These are phyloP conservation scores for Oithona nana DNA, from an alignment of 2,888 invertebrate species.

Conservation along the genomic window DNA sequence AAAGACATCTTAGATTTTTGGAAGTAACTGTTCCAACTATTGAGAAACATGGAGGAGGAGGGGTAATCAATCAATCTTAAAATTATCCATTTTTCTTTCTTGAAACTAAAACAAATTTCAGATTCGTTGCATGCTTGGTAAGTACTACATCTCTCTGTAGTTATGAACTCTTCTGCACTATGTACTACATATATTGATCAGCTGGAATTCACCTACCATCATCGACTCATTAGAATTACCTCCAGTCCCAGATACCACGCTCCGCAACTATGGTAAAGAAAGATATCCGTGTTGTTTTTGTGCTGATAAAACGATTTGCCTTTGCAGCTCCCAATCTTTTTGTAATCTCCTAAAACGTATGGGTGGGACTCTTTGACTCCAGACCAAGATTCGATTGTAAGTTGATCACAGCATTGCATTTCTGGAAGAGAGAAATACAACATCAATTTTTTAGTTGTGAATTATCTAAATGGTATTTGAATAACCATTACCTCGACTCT, in stretches of 20 bases:
- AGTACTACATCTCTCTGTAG: no score
- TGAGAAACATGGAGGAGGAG: constrained; percentile 12
- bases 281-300: constrained; percentile 11
- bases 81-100: no score
- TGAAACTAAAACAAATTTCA: no score
- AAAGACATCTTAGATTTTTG: not conserved
- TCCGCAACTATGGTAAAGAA: constrained; percentile 9
- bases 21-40: constrained; percentile 2
- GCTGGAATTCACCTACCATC: no score
- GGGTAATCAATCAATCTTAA: no score
- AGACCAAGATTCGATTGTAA: not conserved
- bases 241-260: constrained; percentile 10
- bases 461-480: not conserved
- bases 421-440: not conserved
- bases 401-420: constrained; percentile 1
- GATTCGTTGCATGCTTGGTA: no score
- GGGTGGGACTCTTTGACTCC: constrained; percentile 1
- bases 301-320: constrained; percentile 12
- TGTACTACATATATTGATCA: no score
- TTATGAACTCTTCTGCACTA: no score
- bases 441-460: not conserved
- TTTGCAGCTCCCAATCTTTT: constrained; percentile 5
- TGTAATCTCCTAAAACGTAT: not conserved
- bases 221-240: constrained; percentile 1
- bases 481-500: not conserved